Base-by-base conservation (phyloP, 2,888 invertebrate species). In the Thecocarcelia acutangulata region DNA sequence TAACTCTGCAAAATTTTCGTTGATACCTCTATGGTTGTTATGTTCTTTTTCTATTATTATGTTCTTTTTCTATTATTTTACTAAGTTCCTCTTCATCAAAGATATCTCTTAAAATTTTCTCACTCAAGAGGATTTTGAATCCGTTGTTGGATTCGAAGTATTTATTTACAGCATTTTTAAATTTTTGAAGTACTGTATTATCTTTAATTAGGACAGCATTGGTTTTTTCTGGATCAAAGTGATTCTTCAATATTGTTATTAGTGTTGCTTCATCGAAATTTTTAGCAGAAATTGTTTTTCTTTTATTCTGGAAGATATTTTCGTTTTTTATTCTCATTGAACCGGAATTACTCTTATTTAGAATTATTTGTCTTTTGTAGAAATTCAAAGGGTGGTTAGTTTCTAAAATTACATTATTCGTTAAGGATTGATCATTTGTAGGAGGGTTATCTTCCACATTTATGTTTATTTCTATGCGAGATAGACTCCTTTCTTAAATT, bases 271-370 rank as follows among this genome's bases (percentile, higher is more conserved):
- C 48, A 17, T 66, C 63, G 4, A 61, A 77, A 9, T 0, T 37
- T 63, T 54, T 70, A 1, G 70, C 59, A 3, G 44, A 37, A 3
- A 66, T 66, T 12, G 28, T 64, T 74, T 64, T 74, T 44, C 64
- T 33, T 44, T 46, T 64, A 6, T 33, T 33, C 0, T 37, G 0
- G n/a, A 64, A 64, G 15, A 64, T 40, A 3, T 6, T 3, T 28
- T 64, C 56, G 11, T n/a, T 74, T 33, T 64, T 48, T 64, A 73
- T 61, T 63, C n/a, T 61, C 42, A 61, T 48, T 48, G 48, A 52
- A 66, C 54, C 52, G 33, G 42, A 68, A 54, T 54, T 52, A 54
- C 42, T 68, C 8, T 42, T 21, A 6, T 46, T 52, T 52, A 52
- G 54, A 4, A 42, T 68, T 54, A 68, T 54, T 52, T 66, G 64